Conservation (phyloP, 1,140 invertebrate species). For the silkworm (Bombyx mori) region ASM3026992v2 NC_085117.1:9839501-9840000, state of each 20-base stretch:
- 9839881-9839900: conserved; percentile 50
- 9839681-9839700: too few species aligned
- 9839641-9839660: conserved; percentile 21
- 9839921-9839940: conserved; percentile 26
- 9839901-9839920: conserved; percentile 46
- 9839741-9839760: too few species aligned
- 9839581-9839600: conserved; percentile 26
- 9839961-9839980: conserved; percentile 18
- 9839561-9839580: background rate
- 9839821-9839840: background rate
- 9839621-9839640: conserved; percentile 11
- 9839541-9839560: conserved; percentile 62
- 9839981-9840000: conserved; percentile 30
- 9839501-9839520: conserved; percentile 27
- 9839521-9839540: conserved; percentile 20
- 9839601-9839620: conserved; percentile 44
- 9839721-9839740: too few species aligned
- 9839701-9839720: too few species aligned
- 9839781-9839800: too few species aligned
- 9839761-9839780: too few species aligned
- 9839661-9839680: too few species aligned
- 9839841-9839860: conserved; percentile 11
- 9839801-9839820: conserved; percentile 5
- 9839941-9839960: conserved; percentile 36
- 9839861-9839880: conserved; percentile 21